Evolutionary conservation across 2,797 vertebrate genomes (phyloP).

Genomic region (Rhinogobio ventralis): DNA sequence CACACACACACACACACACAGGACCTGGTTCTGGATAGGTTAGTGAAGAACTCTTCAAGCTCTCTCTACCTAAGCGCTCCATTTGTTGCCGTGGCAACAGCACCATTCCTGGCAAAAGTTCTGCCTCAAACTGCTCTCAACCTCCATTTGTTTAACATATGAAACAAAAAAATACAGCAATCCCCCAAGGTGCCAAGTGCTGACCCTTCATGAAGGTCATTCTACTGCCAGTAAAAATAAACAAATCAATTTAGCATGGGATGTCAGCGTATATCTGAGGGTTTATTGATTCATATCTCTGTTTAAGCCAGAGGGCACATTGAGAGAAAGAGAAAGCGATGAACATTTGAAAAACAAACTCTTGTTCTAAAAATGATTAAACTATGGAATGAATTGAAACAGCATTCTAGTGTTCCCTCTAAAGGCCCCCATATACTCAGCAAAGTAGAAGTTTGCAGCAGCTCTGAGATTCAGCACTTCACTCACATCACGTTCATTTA

Average conservation of each 20-base stretch:
- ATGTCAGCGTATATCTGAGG: conserved; percentile 29
- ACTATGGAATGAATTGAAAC: not conserved
- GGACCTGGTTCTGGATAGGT: conserved; percentile 23
- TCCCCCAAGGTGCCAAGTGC: conserved; percentile 7
- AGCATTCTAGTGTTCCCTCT: not conserved
- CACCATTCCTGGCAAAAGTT: conserved; percentile 49
- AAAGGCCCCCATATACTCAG: not conserved
- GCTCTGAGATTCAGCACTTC: too few species aligned
- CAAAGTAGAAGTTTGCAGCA: not conserved
- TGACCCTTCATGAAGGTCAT: conserved; percentile 29
- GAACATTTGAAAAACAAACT: not conserved
- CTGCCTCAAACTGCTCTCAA: conserved; percentile 23
- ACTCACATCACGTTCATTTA: too few species aligned
- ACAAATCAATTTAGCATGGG: conserved; percentile 39
- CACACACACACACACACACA: not conserved
- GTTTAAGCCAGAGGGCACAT: conserved; percentile 33
- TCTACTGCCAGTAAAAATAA: conserved; percentile 42
- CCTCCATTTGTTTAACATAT: conserved; percentile 26
- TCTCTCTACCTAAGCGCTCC: conserved; percentile 41
- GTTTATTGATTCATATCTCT: conserved; percentile 31
- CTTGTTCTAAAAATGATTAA: not conserved
- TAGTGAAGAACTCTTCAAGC: conserved; percentile 48
- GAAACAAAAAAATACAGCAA: conserved; percentile 13
- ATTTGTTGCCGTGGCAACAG: conserved; percentile 46
- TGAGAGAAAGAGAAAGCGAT: not conserved